Percentiles rank a stretch among this genome's conserved stretches.
These are phyloP conservation scores for Morone saxatilis DNA, from an alignment of 2,113 vertebrate species.

Conservation along the genomic window DNA sequence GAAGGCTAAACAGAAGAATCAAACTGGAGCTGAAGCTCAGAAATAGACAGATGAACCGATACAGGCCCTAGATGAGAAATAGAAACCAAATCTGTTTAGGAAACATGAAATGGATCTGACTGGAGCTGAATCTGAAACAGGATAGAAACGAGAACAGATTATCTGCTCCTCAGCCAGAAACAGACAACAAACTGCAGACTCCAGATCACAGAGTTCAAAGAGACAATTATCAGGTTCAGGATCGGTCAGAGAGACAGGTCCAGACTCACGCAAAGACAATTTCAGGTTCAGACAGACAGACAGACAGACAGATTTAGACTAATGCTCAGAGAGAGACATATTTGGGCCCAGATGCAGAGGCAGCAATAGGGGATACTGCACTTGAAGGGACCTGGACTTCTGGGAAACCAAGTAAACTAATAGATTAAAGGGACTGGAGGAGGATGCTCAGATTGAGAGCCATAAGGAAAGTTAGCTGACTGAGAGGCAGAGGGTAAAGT, in stretches of 20 bases:
- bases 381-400: not conserved
- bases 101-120: no score
- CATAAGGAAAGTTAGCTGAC: not conserved
- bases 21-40: not conserved
- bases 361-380: not conserved
- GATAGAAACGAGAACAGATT: no score
- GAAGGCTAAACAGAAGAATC: not conserved
- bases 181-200: no score
- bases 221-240: no score
- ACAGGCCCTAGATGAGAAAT: no score
- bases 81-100: no score
- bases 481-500: slow-evolving; percentile 1
- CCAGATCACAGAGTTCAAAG: no score
- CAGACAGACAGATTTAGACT: not conserved
- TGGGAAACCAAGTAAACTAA: not conserved
- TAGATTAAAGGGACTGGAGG: not conserved
- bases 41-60: not conserved
- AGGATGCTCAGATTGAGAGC: not conserved
- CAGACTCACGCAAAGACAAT: not conserved
- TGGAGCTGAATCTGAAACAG: not conserved
- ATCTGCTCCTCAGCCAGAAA: no score
- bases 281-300: not conserved
- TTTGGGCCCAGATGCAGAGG: not conserved
- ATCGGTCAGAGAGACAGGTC: no score
- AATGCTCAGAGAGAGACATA: not conserved